A percentile compares a stretch with the other conserved stretches of the same genome.
These are phyloP conservation scores for Boulengeromyrus knoepffleri DNA, from an alignment of 2,113 vertebrate species.

Conservation along the genomic window DNA sequence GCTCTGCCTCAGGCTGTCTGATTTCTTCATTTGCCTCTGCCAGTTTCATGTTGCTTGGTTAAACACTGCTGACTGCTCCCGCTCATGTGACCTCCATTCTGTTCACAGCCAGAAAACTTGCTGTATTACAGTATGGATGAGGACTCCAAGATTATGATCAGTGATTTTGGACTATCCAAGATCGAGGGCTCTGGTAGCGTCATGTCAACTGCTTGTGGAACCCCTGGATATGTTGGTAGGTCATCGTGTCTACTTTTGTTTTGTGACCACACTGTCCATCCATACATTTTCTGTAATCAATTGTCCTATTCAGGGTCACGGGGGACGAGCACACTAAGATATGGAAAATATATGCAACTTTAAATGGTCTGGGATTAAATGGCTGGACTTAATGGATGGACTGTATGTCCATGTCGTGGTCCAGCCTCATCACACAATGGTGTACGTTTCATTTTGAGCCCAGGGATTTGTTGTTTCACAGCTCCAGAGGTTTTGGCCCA, in stretches of 20 bases:
- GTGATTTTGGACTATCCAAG: conserved; percentile 92
- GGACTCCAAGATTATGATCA: conserved; percentile 99
- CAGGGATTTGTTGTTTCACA: conserved; percentile 36
- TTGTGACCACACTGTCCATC: background rate
- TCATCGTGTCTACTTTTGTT: background rate
- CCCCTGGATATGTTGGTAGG: conserved; percentile 90
- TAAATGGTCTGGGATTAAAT: background rate
- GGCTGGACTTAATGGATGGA: background rate
- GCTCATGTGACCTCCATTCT: conserved; percentile 7
- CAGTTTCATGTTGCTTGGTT: background rate
- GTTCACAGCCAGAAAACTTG: conserved; percentile 84
- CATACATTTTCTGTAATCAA: background rate
- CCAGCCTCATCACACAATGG: background rate
- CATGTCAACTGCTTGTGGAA: conserved; percentile 93
- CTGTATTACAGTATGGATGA: conserved; percentile 93
- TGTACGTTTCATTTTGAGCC: background rate
- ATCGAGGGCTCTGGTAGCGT: conserved; percentile 84
- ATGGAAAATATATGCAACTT: background rate
- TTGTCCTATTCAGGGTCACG: background rate
- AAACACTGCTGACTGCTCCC: background rate
- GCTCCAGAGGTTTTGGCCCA: conserved; percentile 94
- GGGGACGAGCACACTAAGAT: background rate
- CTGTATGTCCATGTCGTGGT: background rate
- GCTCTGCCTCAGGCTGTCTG: background rate
- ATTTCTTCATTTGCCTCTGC: background rate